phyloP scores from a whole-genome alignment of 2,797 vertebrate genomes.

The Phylloscopus collybita region DNA sequence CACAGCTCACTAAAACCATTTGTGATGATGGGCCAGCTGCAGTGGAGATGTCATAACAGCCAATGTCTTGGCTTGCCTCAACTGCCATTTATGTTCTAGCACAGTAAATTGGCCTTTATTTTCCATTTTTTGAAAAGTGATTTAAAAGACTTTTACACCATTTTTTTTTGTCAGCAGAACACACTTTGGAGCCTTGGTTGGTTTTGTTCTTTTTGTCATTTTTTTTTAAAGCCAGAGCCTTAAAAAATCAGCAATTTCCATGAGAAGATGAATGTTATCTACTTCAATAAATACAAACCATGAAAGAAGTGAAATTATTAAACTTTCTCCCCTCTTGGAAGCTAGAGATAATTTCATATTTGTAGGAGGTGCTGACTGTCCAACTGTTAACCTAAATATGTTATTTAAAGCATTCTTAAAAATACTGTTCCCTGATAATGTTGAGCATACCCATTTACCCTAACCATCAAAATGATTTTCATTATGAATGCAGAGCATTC shows the following conservation, averaged over 20 bases:
- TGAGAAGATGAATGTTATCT: neutral
- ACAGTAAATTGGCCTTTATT: neutral
- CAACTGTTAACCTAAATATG: slow-evolving; percentile 14
- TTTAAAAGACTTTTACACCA: neutral
- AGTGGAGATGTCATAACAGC: neutral
- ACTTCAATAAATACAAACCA: slow-evolving; percentile 14
- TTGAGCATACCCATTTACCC: neutral
- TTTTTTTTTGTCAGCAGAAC: neutral
- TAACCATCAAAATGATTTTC: neutral
- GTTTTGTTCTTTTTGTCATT: neutral
- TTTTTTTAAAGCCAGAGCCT: neutral
- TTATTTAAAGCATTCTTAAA: slow-evolving; percentile 33
- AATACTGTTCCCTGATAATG: neutral
- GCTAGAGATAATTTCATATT: slow-evolving; percentile 9
- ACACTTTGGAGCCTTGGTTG: neutral
- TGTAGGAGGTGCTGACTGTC: slow-evolving; percentile 33
- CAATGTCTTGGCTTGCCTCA: neutral
- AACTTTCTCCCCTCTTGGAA: neutral
- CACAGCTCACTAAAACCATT: neutral
- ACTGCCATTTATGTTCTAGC: neutral
- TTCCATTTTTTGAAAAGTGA: slow-evolving; percentile 2
- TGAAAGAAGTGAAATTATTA: slow-evolving; percentile 14
- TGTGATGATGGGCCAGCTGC: neutral
- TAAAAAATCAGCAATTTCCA: neutral
- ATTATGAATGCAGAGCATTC: neutral